These are phyloP conservation scores for Epinotia bilunana DNA, from an alignment of 2,888 invertebrate genomes.

Conservation along the genomic window DNA sequence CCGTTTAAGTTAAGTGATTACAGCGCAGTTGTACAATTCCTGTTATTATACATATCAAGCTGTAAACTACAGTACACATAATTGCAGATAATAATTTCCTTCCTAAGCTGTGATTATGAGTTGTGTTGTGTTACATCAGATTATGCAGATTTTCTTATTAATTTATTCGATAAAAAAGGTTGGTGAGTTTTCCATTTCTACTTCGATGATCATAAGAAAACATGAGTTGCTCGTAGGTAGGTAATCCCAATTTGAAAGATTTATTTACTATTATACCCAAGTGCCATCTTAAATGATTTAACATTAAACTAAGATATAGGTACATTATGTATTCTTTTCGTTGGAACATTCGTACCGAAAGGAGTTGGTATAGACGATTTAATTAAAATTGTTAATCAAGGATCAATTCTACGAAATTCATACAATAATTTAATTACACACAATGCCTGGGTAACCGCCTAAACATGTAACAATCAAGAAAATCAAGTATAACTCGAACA, in stretches of 20 bases:
- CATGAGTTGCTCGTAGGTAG: too few relatives aligned
- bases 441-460: background rate
- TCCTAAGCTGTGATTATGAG: background rate
- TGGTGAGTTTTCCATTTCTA: slow-evolving; percentile 24
- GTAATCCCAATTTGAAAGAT: background rate
- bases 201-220: background rate
- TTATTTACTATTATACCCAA: background rate
- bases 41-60: slow-evolving; percentile 13
- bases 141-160: slow-evolving; percentile 29
- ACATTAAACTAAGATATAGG: too few relatives aligned
- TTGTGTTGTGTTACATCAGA: slow-evolving; percentile 20
- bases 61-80: background rate
- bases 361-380: too few relatives aligned
- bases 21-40: slow-evolving; percentile 19
- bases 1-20: background rate
- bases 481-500: slow-evolving; percentile 29
- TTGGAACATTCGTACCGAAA: too few relatives aligned
- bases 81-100: slow-evolving; percentile 17
- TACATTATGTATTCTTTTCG: too few relatives aligned
- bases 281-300: background rate
- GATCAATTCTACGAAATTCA: background rate
- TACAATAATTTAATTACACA: background rate
- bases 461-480: slow-evolving; percentile 18
- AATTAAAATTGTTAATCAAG: too few relatives aligned
- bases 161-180: slow-evolving; percentile 19